Base-by-base conservation (phyloP, 2,888 invertebrate genomes). In the Tenthredo notha region DNA sequence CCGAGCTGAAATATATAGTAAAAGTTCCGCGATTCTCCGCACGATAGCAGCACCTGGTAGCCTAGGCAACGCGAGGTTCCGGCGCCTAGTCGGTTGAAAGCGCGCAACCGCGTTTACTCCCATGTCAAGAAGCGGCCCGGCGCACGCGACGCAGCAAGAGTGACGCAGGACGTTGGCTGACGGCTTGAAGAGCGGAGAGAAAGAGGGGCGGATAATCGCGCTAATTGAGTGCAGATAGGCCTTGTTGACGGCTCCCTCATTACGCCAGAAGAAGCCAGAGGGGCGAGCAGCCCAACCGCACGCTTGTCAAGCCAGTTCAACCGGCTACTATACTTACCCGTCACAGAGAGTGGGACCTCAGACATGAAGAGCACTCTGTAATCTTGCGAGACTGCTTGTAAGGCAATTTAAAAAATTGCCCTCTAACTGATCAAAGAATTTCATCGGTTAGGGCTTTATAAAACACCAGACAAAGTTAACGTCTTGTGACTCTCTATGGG, bases 191-290 rank as follows among this genome's bases (percentile, higher is more conserved):
- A 70, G 5, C 83, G 67, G 29, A 67, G 83, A 67, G 67, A 70
- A 83, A 67, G 83, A 83, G 83, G 83, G 67, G 83, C 83, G 83
- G 70, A 83, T 91, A 92, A 92, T 92, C 90, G 88, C 89, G 90
- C 90, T 92, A 92, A 92, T 92, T 92, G 92, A 92, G 92, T 92
- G 92, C 90, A 90, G 92, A 92, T 92, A 92, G 91, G 90, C 91
- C 90, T 91, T 91, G 92, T 92, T 92, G 92, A 92, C 90, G 91
- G 90, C 92, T 92, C 91, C 90, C 90, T 92, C 91, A 91, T 92
- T 92, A 92, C 89, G 88, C 88, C 89, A 89, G 85, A 82, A 85
- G 87, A 86, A 85, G 85, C 84, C 83, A 84, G 67, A 74, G 85
- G 84, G 85, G 65, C 65, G 84, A 85, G 58, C 80, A 86, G 86